Evolutionary conservation across 2,797 vertebrate genomes (phyloP).

Genomic region (Chrysocyon brachyurus): DNA sequence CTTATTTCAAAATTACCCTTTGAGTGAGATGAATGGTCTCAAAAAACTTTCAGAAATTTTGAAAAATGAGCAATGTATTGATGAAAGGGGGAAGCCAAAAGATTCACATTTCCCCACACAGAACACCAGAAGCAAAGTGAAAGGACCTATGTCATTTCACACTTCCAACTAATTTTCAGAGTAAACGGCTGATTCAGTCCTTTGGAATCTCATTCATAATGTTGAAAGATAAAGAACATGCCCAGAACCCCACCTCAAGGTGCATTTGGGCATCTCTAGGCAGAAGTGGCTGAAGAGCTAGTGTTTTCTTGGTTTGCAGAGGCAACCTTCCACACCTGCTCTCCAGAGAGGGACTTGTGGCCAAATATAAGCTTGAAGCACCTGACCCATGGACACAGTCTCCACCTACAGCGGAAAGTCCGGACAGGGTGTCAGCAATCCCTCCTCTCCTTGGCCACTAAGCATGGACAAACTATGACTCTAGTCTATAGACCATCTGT

Average conservation of each 20-base stretch:
- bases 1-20: conserved; percentile 46
- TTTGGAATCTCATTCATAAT: background rate
- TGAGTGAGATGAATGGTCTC: background rate
- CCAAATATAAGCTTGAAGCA: background rate
- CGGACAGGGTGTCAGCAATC: background rate
- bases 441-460: background rate
- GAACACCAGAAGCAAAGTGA: background rate
- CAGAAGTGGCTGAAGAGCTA: background rate
- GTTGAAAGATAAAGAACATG: background rate
- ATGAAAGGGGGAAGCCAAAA: background rate
- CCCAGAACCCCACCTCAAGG: too few species aligned
- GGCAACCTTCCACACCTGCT: background rate
- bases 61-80: background rate
- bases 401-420: background rate
- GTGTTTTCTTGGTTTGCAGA: background rate
- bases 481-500: background rate
- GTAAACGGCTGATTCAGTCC: background rate
- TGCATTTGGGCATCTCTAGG: background rate
- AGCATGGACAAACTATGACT: background rate
- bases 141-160: background rate
- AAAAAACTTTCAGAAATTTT: background rate
- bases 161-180: background rate
- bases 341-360: background rate
- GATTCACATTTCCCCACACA: background rate
- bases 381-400: too few species aligned